These are phyloP conservation scores for Enteromius radiatus DNA, from an alignment of 2,797 vertebrate species.

Conservation along the genomic window DNA sequence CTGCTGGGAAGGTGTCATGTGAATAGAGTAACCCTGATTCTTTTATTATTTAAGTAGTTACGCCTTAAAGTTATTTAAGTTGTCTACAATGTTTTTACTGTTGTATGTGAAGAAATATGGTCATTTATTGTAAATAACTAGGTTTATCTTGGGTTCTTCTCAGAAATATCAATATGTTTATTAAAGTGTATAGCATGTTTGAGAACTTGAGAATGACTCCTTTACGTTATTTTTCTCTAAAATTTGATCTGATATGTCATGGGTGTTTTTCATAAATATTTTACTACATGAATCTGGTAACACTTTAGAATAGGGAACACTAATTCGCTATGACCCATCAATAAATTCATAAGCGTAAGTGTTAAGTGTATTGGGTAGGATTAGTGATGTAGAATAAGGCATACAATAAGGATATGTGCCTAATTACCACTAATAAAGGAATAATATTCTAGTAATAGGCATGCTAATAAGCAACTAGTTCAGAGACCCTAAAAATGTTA, in stretches of 20 bases:
- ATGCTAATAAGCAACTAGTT: too few relatives aligned
- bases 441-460: too few relatives aligned
- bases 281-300: not conserved
- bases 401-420: too few relatives aligned
- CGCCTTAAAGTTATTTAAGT: constrained; percentile 85
- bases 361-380: too few relatives aligned
- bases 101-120: constrained; percentile 81
- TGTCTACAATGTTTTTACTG: constrained; percentile 81
- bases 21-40: constrained; percentile 83
- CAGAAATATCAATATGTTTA: constrained; percentile 86
- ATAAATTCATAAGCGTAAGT: too few relatives aligned
- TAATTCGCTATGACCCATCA: too few relatives aligned
- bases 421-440: too few relatives aligned
- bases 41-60: constrained; percentile 86
- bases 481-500: too few relatives aligned
- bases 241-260: not conserved
- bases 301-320: too few relatives aligned
- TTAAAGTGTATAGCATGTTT: constrained; percentile 87
- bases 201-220: constrained; percentile 61
- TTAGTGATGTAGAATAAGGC: too few relatives aligned
- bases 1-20: constrained; percentile 83
- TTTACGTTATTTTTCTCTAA: constrained; percentile 40
- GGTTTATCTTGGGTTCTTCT: constrained; percentile 81
- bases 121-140: constrained; percentile 87
- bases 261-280: constrained; percentile 10